A percentile compares a stretch with the other conserved stretches of the same genome.
Evolutionary conservation across 2,888 invertebrate species (phyloP).

Genomic region (Pterostichus madidus): DNA sequence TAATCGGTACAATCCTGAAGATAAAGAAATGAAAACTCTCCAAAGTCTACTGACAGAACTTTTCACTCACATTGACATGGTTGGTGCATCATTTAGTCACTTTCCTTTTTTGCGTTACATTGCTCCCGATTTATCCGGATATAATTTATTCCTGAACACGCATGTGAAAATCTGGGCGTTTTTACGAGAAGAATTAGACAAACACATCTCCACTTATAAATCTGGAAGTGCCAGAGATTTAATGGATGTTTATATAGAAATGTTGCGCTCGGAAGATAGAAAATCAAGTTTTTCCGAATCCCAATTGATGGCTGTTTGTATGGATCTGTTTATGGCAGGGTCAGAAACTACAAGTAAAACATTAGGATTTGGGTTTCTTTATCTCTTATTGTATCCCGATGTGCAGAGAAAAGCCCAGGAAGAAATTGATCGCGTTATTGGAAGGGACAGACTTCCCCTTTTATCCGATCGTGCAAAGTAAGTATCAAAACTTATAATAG

Average conservation of each 20-base stretch:
- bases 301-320: conserved; percentile 88
- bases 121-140: conserved; percentile 88
- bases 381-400: conserved; percentile 85
- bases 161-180: conserved; percentile 87
- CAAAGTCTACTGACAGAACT: conserved; percentile 85
- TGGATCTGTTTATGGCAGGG: conserved; percentile 93
- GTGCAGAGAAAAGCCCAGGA: conserved; percentile 87
- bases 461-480: conserved; percentile 86
- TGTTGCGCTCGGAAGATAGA: conserved; percentile 81
- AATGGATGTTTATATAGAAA: conserved; percentile 89
- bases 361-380: conserved; percentile 87
- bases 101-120: conserved; percentile 86
- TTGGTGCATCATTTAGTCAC: conserved; percentile 88
- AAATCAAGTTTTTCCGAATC: conserved; percentile 83
- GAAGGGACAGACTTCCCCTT: conserved; percentile 83
- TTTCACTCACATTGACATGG: conserved; percentile 88
- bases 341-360: conserved; percentile 92
- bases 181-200: conserved; percentile 84
- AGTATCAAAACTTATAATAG: conserved; percentile 71
- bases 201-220: conserved; percentile 84
- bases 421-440: conserved; percentile 88
- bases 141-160: conserved; percentile 85
- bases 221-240: conserved; percentile 85
- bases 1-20: conserved; percentile 84
- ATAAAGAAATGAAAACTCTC: conserved; percentile 84